These are phyloP conservation scores for Athrips mouffetella DNA, from an alignment of 2,888 invertebrate genomes.

Conservation along the genomic window DNA sequence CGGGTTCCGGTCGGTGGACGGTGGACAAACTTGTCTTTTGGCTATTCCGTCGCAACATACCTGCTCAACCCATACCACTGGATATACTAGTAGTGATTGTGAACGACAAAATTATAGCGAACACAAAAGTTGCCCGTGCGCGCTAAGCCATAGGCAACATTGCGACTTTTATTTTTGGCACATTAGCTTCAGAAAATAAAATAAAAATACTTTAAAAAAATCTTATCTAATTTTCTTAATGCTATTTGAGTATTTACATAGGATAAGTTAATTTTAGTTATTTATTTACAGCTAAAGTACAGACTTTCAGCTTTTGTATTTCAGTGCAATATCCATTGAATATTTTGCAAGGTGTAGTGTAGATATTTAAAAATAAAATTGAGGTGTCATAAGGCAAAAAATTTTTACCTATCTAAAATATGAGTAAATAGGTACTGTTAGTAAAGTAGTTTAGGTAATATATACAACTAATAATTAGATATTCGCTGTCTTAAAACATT, in stretches of 20 bases:
- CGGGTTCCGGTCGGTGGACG: no score
- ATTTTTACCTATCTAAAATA: background rate
- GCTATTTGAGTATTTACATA: slow-evolving; percentile 2
- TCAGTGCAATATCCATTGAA: background rate
- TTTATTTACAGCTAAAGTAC: slow-evolving; percentile 2
- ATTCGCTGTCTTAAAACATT: slow-evolving; percentile 8
- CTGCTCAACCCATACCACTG: no score
- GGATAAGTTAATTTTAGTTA: background rate
- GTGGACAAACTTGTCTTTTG: no score
- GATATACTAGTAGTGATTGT: no score
- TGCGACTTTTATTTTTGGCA: slow-evolving; percentile 23
- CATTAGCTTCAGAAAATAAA: slow-evolving; percentile 16
- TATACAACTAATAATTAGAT: slow-evolving; percentile 3
- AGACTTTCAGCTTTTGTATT: background rate
- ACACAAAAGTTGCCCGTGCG: no score
- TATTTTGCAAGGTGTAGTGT: background rate
- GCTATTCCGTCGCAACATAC: no score
- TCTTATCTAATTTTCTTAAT: background rate
- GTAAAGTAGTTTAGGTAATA: background rate
- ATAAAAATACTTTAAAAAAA: background rate
- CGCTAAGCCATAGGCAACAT: no score
- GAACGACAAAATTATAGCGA: no score
- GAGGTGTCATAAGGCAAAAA: background rate
- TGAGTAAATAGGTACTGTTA: background rate
- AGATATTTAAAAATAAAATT: background rate